phyloP scores from a whole-genome alignment of 2,888 invertebrate species.

The Drosophila borborema region DNA sequence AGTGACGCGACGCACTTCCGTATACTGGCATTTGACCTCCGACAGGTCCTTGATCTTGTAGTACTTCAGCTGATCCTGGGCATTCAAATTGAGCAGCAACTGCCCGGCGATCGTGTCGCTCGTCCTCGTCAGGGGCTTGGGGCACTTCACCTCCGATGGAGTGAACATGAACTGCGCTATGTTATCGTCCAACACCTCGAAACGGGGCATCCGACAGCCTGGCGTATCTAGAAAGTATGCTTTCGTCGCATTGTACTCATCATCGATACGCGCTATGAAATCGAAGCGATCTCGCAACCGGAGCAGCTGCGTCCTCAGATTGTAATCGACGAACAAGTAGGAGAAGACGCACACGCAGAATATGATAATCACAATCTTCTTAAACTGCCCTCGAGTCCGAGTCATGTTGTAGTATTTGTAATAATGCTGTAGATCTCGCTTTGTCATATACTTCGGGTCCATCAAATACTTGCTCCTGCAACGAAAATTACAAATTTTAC shows the following conservation, averaged over 20 bases:
- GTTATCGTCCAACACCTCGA: constrained; percentile 81
- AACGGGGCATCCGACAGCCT: constrained; percentile 85
- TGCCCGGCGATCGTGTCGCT: constrained; percentile 64
- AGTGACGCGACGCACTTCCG: constrained; percentile 72
- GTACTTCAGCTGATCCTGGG: constrained; percentile 63
- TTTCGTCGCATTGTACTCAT: constrained; percentile 78
- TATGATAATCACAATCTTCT: constrained; percentile 81
- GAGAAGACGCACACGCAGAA: constrained; percentile 82
- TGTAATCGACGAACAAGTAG: constrained; percentile 84
- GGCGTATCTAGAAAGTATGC: constrained; percentile 84
- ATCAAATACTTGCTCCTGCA: constrained; percentile 80
- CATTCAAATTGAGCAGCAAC: constrained; percentile 77
- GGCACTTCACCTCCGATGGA: constrained; percentile 74
- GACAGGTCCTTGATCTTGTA: constrained; percentile 77
- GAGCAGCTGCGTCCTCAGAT: constrained; percentile 82
- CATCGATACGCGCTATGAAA: constrained; percentile 82
- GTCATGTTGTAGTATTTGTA: constrained; percentile 82
- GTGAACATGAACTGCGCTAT: constrained; percentile 82
- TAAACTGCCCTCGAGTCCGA: constrained; percentile 79
- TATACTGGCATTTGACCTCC: constrained; percentile 77
- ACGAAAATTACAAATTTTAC: not conserved
- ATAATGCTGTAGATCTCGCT: constrained; percentile 82
- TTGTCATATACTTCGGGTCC: constrained; percentile 84
- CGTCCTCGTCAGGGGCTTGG: constrained; percentile 71
- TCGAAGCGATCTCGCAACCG: constrained; percentile 82